phyloP scores from a whole-genome alignment of 2,888 invertebrate species.

The Pseudoips prasinana region DNA sequence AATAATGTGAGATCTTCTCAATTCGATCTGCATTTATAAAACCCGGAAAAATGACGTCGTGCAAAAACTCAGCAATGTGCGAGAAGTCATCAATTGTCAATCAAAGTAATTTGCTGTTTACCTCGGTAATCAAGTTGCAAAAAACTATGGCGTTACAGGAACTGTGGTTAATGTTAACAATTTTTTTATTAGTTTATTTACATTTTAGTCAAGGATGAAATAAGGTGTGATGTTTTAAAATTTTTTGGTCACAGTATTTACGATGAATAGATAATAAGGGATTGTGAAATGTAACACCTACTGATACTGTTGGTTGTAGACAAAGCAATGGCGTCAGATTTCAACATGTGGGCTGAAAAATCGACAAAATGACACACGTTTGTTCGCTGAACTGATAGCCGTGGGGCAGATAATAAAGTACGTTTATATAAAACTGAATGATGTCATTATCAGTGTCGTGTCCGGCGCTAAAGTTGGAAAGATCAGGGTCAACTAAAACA shows the following conservation, averaged over 20 bases:
- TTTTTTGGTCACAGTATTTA: constrained; percentile 19
- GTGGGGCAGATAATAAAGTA: too few relatives aligned
- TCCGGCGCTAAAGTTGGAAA: constrained; percentile 27
- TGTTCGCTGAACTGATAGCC: constrained; percentile 20
- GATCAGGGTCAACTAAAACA: constrained; percentile 30
- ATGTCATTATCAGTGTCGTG: constrained; percentile 32
- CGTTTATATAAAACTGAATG: constrained; percentile 16
- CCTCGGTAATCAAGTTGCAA: constrained; percentile 9
- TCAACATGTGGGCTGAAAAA: constrained; percentile 32
- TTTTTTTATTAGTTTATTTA: constrained; percentile 7
- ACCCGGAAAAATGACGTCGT: too few relatives aligned
- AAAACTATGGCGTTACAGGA: constrained; percentile 12
- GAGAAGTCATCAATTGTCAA: constrained; percentile 5
- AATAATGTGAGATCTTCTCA: too few relatives aligned
- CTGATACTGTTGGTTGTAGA: constrained; percentile 9
- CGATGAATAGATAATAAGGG: constrained; percentile 21
- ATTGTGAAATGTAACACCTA: constrained; percentile 26
- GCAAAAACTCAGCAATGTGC: too few relatives aligned
- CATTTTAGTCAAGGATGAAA: constrained; percentile 15
- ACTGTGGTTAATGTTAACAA: constrained; percentile 4
- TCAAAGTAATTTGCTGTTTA: constrained; percentile 4
- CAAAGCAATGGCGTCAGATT: constrained; percentile 23
- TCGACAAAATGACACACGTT: constrained; percentile 12
- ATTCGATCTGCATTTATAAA: too few relatives aligned
- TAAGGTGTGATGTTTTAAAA: constrained; percentile 12